A percentile compares a stretch with the other conserved stretches of the same genome.
These are phyloP conservation scores for Pangasius djambal DNA, from an alignment of 2,797 vertebrate species.

Conservation along the genomic window DNA sequence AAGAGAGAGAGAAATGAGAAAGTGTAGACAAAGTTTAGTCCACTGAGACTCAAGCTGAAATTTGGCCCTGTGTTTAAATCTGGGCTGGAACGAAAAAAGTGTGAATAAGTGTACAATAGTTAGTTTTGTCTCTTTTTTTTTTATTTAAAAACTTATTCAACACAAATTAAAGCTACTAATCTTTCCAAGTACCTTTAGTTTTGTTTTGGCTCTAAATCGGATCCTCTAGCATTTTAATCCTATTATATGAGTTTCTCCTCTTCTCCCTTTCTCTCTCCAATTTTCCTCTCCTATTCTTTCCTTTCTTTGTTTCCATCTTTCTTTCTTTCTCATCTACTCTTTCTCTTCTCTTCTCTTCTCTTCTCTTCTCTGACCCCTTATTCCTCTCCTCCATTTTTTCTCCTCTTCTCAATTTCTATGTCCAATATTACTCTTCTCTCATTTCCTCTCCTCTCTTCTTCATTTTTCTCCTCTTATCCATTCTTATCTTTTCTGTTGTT, in stretches of 20 bases:
- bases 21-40: slow-evolving; percentile 37
- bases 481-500: not conserved
- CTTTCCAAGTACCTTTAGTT: slow-evolving; percentile 24
- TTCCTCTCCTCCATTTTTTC: not conserved
- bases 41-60: slow-evolving; percentile 22
- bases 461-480: not conserved
- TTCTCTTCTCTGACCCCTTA: no score
- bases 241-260: not conserved
- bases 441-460: not conserved
- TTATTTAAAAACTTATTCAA: slow-evolving; percentile 2
- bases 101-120: slow-evolving; percentile 27
- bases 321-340: not conserved
- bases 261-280: not conserved
- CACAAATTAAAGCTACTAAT: not conserved
- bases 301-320: not conserved
- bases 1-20: slow-evolving; percentile 5
- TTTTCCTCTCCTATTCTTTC: not conserved
- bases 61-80: slow-evolving; percentile 22
- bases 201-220: slow-evolving; percentile 9
- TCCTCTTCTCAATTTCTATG: not conserved
- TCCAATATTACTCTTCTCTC: not conserved
- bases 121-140: not conserved
- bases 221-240: slow-evolving; percentile 3
- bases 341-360: not conserved
- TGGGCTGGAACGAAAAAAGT: slow-evolving; percentile 22